phyloP scores from a whole-genome alignment of 2,797 vertebrate genomes.

The Naso thynnoides region DNA sequence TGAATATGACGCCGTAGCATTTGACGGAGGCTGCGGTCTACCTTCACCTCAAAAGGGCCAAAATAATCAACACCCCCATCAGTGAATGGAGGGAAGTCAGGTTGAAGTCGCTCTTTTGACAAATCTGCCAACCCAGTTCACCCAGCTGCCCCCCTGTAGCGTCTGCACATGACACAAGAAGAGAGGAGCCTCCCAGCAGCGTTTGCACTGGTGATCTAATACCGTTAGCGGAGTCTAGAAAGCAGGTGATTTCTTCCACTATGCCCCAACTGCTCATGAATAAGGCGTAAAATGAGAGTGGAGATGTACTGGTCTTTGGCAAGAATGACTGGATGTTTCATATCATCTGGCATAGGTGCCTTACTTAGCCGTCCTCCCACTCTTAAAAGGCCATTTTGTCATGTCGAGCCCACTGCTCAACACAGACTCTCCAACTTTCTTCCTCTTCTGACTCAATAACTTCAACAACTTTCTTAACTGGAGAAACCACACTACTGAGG shows the following conservation, averaged over 20 bases:
- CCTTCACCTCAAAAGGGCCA: too few relatives aligned
- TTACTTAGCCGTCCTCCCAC: background rate
- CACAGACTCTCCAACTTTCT: background rate
- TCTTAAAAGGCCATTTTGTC: background rate
- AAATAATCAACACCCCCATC: too few relatives aligned
- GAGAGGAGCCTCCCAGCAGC: background rate
- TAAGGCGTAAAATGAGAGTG: background rate
- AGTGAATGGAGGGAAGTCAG: too few relatives aligned
- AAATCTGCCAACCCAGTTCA: too few relatives aligned
- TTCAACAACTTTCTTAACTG: background rate
- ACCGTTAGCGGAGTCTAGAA: background rate
- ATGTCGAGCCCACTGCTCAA: background rate
- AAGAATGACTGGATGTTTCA: background rate
- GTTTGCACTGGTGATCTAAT: background rate
- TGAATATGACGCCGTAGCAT: too few relatives aligned
- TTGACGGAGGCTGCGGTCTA: too few relatives aligned
- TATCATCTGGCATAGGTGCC: background rate
- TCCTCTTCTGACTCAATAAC: background rate
- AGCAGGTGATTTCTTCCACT: constrained; percentile 1
- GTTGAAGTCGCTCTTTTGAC: too few relatives aligned
- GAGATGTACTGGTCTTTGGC: background rate
- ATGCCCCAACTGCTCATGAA: background rate
- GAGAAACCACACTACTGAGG: background rate
- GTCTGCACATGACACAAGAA: background rate
- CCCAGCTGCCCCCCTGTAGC: background rate